Conservation (phyloP, 2,888 invertebrate genomes). For the Andrena camellia region DNA sequence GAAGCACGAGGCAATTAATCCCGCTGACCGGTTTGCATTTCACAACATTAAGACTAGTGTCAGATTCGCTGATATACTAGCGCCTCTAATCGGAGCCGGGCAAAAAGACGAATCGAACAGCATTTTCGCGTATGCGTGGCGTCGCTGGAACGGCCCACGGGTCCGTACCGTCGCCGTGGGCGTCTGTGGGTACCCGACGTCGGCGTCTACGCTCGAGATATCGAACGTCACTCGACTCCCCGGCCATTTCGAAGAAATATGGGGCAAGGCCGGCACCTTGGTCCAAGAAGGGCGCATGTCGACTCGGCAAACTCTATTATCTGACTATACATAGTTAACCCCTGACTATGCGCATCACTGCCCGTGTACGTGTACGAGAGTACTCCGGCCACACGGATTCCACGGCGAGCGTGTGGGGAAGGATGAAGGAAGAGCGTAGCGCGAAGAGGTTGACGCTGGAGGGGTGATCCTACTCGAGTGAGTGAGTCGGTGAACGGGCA, state of each 20-base stretch:
- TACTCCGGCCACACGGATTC: slow-evolving; percentile 13
- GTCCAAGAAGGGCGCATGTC: slow-evolving; percentile 78
- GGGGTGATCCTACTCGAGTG: slow-evolving; percentile 42
- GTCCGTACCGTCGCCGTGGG: slow-evolving; percentile 29
- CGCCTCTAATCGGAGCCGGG: slow-evolving; percentile 11
- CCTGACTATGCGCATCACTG: slow-evolving; percentile 62
- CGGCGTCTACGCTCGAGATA: slow-evolving; percentile 69
- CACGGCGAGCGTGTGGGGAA: slow-evolving; percentile 8
- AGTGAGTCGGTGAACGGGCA: slow-evolving; percentile 41
- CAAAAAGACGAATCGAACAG: slow-evolving; percentile 17
- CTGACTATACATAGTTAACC: slow-evolving; percentile 73
- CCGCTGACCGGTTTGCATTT: slow-evolving; percentile 16
- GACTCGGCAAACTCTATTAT: slow-evolving; percentile 73
- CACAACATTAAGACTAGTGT: slow-evolving; percentile 29
- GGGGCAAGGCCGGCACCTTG: slow-evolving; percentile 78
- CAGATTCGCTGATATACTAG: background rate
- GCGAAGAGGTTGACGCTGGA: background rate
- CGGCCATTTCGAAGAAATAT: slow-evolving; percentile 77
- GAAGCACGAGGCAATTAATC: slow-evolving; percentile 7
- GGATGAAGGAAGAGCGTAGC: slow-evolving; percentile 46
- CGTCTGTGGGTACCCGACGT: slow-evolving; percentile 42
- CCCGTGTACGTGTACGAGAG: slow-evolving; percentile 23
- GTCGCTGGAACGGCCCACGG: background rate
- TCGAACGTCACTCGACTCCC: slow-evolving; percentile 72
- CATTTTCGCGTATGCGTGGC: background rate